Evolutionary conservation across 2,888 invertebrate species (phyloP).

Genomic region (Trisateles emortualis): DNA sequence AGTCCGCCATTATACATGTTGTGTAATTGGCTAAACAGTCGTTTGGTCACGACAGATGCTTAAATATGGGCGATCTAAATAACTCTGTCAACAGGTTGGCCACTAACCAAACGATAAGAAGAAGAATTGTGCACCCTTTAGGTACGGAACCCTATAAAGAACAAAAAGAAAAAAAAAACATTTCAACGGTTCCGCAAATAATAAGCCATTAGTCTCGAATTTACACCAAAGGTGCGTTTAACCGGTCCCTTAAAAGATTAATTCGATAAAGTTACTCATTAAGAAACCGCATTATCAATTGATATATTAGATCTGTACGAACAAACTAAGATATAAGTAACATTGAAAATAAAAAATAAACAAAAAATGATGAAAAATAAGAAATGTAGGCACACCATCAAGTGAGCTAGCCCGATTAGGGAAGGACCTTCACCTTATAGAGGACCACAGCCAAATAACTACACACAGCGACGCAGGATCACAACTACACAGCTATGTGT

Average conservation of each 20-base stretch:
- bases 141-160: neutral
- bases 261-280: constrained; percentile 39
- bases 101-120: neutral
- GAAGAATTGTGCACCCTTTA: too few species aligned
- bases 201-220: constrained; percentile 34
- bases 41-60: too few species aligned
- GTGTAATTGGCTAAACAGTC: too few species aligned
- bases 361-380: neutral
- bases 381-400: too few species aligned
- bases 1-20: too few species aligned
- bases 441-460: too few species aligned
- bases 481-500: too few species aligned
- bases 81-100: too few species aligned
- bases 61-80: too few species aligned
- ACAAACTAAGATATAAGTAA: constrained; percentile 41
- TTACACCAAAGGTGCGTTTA: constrained; percentile 36
- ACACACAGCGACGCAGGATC: too few species aligned
- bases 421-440: too few species aligned
- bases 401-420: too few species aligned
- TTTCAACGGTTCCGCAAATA: constrained; percentile 30
- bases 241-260: constrained; percentile 38
- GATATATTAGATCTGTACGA: constrained; percentile 41
- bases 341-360: constrained; percentile 16
- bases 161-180: constrained; percentile 14
- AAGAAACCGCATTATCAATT: constrained; percentile 29